Conservation (phyloP, 2,888 invertebrate species). For the Limnephilus auricula region DNA sequence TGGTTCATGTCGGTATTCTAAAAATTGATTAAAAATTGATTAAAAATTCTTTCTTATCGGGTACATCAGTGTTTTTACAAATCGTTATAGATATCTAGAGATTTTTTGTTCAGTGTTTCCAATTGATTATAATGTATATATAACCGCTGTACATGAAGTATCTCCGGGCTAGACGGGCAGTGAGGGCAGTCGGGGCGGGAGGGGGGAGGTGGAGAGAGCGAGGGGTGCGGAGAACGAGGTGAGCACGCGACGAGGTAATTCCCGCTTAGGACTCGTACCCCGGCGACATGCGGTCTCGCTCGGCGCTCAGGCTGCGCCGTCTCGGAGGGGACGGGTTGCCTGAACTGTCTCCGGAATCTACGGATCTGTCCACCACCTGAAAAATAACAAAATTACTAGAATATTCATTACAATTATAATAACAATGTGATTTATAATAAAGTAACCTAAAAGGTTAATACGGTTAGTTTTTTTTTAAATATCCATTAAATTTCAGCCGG, state of each 20-base stretch:
- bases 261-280: conserved; percentile 63
- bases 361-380: conserved; percentile 65
- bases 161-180: background rate
- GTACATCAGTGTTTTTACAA: background rate
- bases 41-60: background rate
- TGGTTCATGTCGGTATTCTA: too few species aligned
- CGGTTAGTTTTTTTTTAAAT: too few species aligned
- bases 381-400: background rate
- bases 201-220: background rate
- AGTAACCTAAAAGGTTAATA: too few species aligned
- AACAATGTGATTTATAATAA: too few species aligned
- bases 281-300: conserved; percentile 62
- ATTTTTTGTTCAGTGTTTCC: background rate
- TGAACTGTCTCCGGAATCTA: conserved; percentile 65
- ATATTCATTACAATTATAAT: background rate
- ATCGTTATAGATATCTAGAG: background rate
- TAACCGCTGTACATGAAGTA: background rate
- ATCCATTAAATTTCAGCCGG: too few species aligned
- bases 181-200: background rate
- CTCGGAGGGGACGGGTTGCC: conserved; percentile 63
- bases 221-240: background rate
- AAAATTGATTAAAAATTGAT: too few species aligned
- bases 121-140: background rate
- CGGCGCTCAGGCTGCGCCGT: conserved; percentile 62
- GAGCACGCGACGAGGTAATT: background rate